Conservation (phyloP, 1,140 invertebrate species). For the Drosophila bifasciata region DNA sequence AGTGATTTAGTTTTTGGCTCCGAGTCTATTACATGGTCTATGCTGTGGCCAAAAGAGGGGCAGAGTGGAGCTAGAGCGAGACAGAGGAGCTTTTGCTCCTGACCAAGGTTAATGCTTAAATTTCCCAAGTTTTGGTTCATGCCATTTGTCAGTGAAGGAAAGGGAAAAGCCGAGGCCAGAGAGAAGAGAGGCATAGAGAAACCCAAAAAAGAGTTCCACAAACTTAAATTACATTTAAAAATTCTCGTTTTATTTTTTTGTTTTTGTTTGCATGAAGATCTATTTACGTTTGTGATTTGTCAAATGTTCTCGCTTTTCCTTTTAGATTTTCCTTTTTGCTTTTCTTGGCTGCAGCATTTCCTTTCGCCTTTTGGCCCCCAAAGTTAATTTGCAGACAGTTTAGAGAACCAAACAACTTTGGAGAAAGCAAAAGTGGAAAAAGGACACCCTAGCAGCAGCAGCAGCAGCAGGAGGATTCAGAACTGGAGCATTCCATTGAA, state of each 20-base stretch:
- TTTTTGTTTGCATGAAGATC: constrained; percentile 19
- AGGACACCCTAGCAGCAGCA: constrained; percentile 25
- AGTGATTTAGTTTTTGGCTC: constrained; percentile 81
- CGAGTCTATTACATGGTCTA: constrained; percentile 66
- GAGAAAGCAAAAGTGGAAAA: constrained; percentile 31
- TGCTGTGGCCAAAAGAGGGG: constrained; percentile 20
- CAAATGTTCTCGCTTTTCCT: constrained; percentile 45
- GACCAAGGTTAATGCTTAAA: constrained; percentile 62
- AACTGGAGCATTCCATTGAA: constrained; percentile 53
- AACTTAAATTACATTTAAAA: constrained; percentile 70
- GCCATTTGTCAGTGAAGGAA: constrained; percentile 56
- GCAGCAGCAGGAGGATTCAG: not conserved
- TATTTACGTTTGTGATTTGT: constrained; percentile 61
- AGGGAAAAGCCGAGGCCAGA: not conserved
- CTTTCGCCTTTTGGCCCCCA: constrained; percentile 15
- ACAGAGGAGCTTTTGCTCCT: not conserved
- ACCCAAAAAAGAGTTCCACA: constrained; percentile 28
- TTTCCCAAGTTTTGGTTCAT: constrained; percentile 49
- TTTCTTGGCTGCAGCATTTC: constrained; percentile 6
- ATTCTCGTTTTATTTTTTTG: not conserved
- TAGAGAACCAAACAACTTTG: constrained; percentile 20
- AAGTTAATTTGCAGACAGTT: constrained; percentile 66
- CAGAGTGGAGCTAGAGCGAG: not conserved
- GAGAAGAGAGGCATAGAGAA: not conserved
- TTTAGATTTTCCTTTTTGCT: not conserved